Base-by-base conservation (phyloP, 2,797 vertebrate genomes). In the Hydrocynus forskahlii region DNA sequence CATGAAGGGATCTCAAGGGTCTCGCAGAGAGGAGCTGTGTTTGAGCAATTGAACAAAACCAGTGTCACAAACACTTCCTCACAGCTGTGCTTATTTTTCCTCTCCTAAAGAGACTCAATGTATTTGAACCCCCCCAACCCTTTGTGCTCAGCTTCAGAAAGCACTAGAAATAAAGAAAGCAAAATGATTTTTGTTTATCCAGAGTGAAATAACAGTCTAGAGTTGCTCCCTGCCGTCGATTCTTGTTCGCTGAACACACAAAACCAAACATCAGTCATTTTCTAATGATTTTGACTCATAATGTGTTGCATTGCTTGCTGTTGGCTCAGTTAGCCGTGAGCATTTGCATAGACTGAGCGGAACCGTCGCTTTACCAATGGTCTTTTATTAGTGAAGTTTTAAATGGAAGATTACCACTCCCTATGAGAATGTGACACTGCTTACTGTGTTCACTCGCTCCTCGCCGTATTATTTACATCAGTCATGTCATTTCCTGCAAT, bases 31-130 rank as follows among this genome's bases (percentile, higher is more conserved):
- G 83, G 76, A 84, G 79, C 84, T 77, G 83, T 85, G 82, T 88
- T 79, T 83, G 83, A 85, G 79, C 78, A 80, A 79, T 82, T 84
- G 78, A 86, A 85, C 82, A 85, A 73, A 87, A 87, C 81, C 82
- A 82, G 84, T 75, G 82, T 79, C 79, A 57, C 55, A 64, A 74
- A 76, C 82, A 84, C 78, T 84, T 85, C 84, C 82, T 82, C 82
- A 82, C 86, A 84, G 84, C 86, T 87, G 84, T 85, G 86, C 86
- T 85, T 85, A 78, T 80, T 85, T 87, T 87, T 80, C 81, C 76
- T 59, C 80, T 83, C 77, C 78, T 80, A 80, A 83, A 84, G 81
- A 81, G 72, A 83, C 63, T 78, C 75, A 67, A 74, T 80, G 79
- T 83, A 57, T 87, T 77, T 63, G n/a, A 57, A 17, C 21, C 43